Percentiles rank a stretch among this genome's conserved stretches.
Conservation (phyloP, 2,888 invertebrate genomes). For the Caenorhabditis angaria region DNA sequence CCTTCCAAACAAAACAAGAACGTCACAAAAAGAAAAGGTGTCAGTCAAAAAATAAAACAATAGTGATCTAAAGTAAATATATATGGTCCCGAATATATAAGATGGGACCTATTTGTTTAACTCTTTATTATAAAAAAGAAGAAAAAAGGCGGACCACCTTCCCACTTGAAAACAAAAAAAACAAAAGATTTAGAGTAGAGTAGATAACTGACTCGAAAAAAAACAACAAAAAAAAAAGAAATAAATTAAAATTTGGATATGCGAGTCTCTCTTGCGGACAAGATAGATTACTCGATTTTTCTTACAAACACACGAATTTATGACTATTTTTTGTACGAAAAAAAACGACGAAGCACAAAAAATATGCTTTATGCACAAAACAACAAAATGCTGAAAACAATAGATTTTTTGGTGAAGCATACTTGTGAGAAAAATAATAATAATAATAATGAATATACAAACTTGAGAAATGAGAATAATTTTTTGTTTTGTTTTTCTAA, state of each 20-base stretch:
- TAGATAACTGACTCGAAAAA: neutral
- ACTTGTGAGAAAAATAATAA: neutral
- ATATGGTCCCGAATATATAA: no score
- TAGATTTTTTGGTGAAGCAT: slow-evolving; percentile 8
- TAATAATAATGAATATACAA: slow-evolving; percentile 8
- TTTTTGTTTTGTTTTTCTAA: neutral
- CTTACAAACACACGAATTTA: slow-evolving; percentile 1
- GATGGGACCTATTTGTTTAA: neutral
- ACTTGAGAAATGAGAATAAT: neutral
- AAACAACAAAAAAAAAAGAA: neutral
- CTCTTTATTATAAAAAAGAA: neutral
- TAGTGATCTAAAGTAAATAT: neutral
- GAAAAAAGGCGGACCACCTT: neutral
- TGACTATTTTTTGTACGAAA: neutral
- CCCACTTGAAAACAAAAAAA: neutral
- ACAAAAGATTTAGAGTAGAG: neutral
- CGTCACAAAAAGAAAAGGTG: neutral
- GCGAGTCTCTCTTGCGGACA: neutral
- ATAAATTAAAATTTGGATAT: slow-evolving; percentile 1
- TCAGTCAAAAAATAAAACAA: neutral
- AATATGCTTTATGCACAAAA: neutral
- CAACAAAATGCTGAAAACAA: slow-evolving; percentile 4
- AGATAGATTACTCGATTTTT: slow-evolving; percentile 2
- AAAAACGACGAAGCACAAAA: no score
- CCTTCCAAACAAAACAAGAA: neutral